Evolutionary conservation across 2,113 vertebrate species (phyloP), one percentile per base, ranked within the genome.

Genomic region (Halcyon malimbica): DNA sequence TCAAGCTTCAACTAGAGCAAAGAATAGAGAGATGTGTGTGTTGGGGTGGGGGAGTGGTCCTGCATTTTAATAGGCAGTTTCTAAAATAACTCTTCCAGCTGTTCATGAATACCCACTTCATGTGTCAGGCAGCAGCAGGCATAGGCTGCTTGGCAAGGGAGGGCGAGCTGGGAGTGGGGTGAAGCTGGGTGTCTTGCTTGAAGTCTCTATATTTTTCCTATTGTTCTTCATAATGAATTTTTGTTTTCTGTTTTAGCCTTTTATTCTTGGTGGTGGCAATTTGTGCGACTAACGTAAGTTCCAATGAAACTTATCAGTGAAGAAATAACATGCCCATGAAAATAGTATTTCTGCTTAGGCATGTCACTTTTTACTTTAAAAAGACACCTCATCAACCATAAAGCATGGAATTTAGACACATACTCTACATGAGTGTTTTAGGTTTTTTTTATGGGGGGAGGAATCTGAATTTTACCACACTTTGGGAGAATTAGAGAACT

Each of bases 151-250:
- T 73, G 78, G 26, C 25, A 83, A 63, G 35, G 21, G 3, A 11
- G 5, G 8, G 14, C 1, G 13, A 85, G 29, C 7, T 71, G 57
- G 6, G 48, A 25, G 21, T 4, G 3, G 0, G 50, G 28, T 24
- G 44, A 68, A 48, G 33, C 39, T 46, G 20, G 10, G 28, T 89
- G 35, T 83, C 42, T 77, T 59, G 13, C 71, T 50, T 87, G 57
- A 76, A 85, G 21, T 73, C 31, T 41, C 5, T 25, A 11, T 39
- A 10, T 51, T 63, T 83, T 80, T 76, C 35, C 10, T 84, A 26
- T 44, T 77, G 16, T 83, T 42, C 42, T 42, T 42, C 42, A 42
- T 42, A 42, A 42, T 35, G 23, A 68, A 64, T 37, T 26, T n/a
- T 39, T 37, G 1, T 57, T 90, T 92, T 90, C 16, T 65, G 21